phyloP scores from a whole-genome alignment of 2,888 invertebrate species.

The Habrosyne pyritoides region DNA sequence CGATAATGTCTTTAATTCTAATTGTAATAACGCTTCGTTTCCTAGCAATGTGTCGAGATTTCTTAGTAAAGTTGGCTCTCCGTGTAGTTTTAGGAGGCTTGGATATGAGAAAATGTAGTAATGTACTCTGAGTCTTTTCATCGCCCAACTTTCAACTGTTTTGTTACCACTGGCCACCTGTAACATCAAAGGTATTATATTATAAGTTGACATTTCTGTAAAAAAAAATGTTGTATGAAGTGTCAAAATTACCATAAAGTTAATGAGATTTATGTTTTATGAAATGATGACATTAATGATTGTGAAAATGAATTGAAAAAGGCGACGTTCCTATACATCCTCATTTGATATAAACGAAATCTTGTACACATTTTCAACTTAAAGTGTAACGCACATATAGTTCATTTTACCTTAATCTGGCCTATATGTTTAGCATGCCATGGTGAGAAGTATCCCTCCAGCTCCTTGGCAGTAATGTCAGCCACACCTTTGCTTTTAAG shows the following conservation, averaged over 20 bases:
- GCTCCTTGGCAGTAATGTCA: slow-evolving; percentile 88
- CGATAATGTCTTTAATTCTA: slow-evolving; percentile 91
- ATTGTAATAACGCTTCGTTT: slow-evolving; percentile 92
- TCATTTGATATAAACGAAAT: background rate
- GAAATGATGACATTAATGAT: background rate
- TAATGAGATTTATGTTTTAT: slow-evolving; percentile 7
- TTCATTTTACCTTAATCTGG: slow-evolving; percentile 84
- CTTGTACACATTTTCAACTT: background rate
- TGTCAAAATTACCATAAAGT: background rate
- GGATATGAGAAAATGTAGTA: slow-evolving; percentile 93
- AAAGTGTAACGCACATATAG: background rate
- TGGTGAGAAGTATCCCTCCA: slow-evolving; percentile 93
- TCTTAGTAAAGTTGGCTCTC: slow-evolving; percentile 88
- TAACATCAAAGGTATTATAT: slow-evolving; percentile 19
- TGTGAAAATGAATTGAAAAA: background rate
- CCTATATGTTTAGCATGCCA: slow-evolving; percentile 94
- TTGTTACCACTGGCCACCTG: slow-evolving; percentile 90
- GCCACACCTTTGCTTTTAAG: slow-evolving; percentile 90
- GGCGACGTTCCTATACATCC: background rate
- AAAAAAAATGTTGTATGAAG: slow-evolving; percentile 2
- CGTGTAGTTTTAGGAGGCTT: slow-evolving; percentile 91
- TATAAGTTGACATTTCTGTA: background rate
- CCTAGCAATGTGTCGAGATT: slow-evolving; percentile 88
- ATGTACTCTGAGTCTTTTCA: slow-evolving; percentile 86
- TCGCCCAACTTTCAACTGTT: slow-evolving; percentile 91